These are phyloP conservation scores for Phrynocephalus vlangalii DNA, from an alignment of 2,797 vertebrate species.

Conservation along the genomic window DNA sequence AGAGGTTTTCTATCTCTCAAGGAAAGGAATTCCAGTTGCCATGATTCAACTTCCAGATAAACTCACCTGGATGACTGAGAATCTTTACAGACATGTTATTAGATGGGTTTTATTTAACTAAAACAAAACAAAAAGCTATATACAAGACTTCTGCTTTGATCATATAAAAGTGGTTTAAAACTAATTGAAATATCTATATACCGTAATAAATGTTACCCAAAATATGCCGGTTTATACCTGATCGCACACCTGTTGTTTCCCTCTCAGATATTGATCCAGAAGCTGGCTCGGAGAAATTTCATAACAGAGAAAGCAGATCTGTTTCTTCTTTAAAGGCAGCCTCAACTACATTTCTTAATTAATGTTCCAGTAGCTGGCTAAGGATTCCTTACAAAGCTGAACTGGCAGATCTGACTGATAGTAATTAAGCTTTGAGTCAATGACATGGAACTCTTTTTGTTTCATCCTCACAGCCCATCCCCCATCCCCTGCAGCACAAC, in stretches of 20 bases:
- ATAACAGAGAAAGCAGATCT: conserved; percentile 45
- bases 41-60: no score
- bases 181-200: not conserved
- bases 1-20: no score
- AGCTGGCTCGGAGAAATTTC: not conserved
- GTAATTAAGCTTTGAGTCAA: conserved; percentile 67
- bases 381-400: conserved; percentile 53
- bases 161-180: not conserved
- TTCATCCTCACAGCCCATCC: conserved; percentile 10
- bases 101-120: not conserved
- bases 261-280: not conserved
- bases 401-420: conserved; percentile 47
- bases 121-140: not conserved
- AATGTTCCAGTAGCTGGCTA: conserved; percentile 61
- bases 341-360: conserved; percentile 68
- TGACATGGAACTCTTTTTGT: conserved; percentile 2
- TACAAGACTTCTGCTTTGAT: not conserved
- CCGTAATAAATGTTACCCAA: not conserved
- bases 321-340: conserved; percentile 41
- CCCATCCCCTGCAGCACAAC: conserved; percentile 24
- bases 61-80: no score
- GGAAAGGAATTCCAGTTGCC: no score
- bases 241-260: not conserved
- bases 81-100: not conserved
- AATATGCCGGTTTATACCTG: not conserved